Conservation (phyloP, 2,888 invertebrate species). For the Apamea crenata region DNA sequence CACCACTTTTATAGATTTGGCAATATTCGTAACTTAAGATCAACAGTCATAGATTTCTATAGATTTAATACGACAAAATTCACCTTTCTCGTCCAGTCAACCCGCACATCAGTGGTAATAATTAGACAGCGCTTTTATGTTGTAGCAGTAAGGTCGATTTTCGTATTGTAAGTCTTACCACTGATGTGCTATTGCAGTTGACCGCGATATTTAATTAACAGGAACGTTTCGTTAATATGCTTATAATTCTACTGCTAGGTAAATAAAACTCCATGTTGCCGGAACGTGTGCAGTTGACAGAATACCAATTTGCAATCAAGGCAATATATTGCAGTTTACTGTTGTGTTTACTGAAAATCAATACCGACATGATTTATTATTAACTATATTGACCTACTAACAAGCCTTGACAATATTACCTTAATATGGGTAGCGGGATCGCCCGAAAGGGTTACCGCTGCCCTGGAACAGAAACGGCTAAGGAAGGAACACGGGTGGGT, state of each 20-base stretch:
- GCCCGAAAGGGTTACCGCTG: no score
- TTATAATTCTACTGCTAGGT: not conserved
- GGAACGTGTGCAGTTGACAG: constrained; percentile 44
- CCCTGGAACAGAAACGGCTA: no score
- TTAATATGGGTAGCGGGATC: no score
- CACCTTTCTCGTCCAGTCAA: constrained; percentile 2
- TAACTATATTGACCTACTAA: constrained; percentile 7
- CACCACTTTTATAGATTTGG: constrained; percentile 62
- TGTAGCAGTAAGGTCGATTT: not conserved
- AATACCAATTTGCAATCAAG: constrained; percentile 46
- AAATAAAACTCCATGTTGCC: constrained; percentile 7
- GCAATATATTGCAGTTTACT: constrained; percentile 42
- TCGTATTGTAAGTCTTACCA: not conserved
- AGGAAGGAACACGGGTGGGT: no score
- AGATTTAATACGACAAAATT: constrained; percentile 30
- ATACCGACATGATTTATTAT: constrained; percentile 31
- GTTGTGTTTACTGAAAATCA: constrained; percentile 40
- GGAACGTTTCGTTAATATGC: not conserved
- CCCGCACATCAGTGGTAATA: not conserved
- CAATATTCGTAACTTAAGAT: constrained; percentile 42
- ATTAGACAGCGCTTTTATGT: not conserved
- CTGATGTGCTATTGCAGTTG: not conserved
- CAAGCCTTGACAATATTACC: constrained; percentile 3
- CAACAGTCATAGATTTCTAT: constrained; percentile 37
- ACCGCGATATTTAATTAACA: not conserved